Evolutionary conservation across 2,888 invertebrate genomes (phyloP).

Genomic region (Cordilura impudica): DNA sequence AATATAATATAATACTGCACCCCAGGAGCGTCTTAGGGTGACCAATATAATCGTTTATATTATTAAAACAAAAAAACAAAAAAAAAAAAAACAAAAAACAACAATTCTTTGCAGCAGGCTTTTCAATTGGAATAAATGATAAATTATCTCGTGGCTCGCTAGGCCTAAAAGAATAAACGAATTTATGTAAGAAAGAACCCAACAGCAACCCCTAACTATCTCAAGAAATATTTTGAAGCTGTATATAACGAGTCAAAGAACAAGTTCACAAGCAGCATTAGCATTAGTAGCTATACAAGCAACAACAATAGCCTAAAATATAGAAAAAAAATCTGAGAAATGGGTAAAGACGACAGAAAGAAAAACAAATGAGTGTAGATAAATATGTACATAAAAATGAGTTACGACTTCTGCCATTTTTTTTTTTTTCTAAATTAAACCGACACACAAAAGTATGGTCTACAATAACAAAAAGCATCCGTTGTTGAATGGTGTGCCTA

Average conservation of each 20-base stretch:
- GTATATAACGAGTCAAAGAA: constrained; percentile 15
- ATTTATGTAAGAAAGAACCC: constrained; percentile 8
- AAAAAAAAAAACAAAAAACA: constrained; percentile 20
- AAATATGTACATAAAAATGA: constrained; percentile 73
- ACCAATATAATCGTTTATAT: constrained; percentile 63
- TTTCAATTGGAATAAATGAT: constrained; percentile 66
- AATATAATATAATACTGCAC: constrained; percentile 64
- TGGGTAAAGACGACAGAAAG: constrained; percentile 40
- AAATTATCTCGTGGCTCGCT: constrained; percentile 70
- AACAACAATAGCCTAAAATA: constrained; percentile 30
- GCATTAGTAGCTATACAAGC: constrained; percentile 30
- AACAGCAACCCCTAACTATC: constrained; percentile 50
- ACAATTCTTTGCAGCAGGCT: constrained; percentile 53
- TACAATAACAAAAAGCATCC: constrained; percentile 57
- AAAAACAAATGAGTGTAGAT: constrained; percentile 59
- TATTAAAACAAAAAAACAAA: constrained; percentile 59
- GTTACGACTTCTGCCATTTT: constrained; percentile 76
- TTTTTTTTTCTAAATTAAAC: constrained; percentile 71
- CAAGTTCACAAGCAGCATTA: constrained; percentile 40
- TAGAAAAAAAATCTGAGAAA: constrained; percentile 41
- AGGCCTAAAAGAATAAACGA: constrained; percentile 33
- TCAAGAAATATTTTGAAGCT: constrained; percentile 1
- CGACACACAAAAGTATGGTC: constrained; percentile 56
- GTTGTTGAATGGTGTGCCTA: constrained; percentile 7
- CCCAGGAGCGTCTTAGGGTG: constrained; percentile 71